Percentiles rank a stretch among this genome's conserved stretches.
Evolutionary conservation across 2,797 vertebrate species (phyloP).

Genomic region (Epinephelus awoara): DNA sequence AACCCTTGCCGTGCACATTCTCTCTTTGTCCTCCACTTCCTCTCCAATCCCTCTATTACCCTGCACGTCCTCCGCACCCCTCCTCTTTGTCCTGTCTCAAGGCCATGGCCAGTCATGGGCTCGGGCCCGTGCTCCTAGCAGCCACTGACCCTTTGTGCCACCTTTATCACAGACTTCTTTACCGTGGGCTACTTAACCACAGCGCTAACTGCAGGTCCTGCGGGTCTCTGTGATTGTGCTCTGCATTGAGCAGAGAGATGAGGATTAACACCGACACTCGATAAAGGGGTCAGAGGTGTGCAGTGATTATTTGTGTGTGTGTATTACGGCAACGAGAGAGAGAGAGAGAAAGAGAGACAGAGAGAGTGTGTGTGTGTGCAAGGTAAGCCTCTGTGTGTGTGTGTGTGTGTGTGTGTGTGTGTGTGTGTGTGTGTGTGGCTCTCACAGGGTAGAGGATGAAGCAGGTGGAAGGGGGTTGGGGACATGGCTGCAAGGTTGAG

Average conservation of each 20-base stretch:
- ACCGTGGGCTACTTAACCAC: constrained; percentile 85
- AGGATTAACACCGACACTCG: constrained; percentile 88
- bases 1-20: constrained; percentile 43
- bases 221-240: constrained; percentile 85
- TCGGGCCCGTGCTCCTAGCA: constrained; percentile 71
- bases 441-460: constrained; percentile 77
- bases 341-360: constrained; percentile 35
- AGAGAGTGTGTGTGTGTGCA: constrained; percentile 27
- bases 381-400: constrained; percentile 52
- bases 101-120: constrained; percentile 69
- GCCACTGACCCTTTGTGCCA: constrained; percentile 83
- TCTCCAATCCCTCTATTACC: constrained; percentile 62
- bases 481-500: constrained; percentile 87
- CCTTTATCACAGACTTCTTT: constrained; percentile 84
- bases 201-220: constrained; percentile 84
- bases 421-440: constrained; percentile 66
- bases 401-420: constrained; percentile 49
- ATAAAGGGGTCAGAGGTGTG: constrained; percentile 88
- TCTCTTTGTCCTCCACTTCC: constrained; percentile 69
- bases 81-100: constrained; percentile 75
- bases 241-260: constrained; percentile 84
- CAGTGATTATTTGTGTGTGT: constrained; percentile 86
- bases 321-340: constrained; percentile 72
- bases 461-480: constrained; percentile 75
- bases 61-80: constrained; percentile 53